Conservation (phyloP, 2,888 invertebrate genomes). For the Sminthurinus aureus region DNA sequence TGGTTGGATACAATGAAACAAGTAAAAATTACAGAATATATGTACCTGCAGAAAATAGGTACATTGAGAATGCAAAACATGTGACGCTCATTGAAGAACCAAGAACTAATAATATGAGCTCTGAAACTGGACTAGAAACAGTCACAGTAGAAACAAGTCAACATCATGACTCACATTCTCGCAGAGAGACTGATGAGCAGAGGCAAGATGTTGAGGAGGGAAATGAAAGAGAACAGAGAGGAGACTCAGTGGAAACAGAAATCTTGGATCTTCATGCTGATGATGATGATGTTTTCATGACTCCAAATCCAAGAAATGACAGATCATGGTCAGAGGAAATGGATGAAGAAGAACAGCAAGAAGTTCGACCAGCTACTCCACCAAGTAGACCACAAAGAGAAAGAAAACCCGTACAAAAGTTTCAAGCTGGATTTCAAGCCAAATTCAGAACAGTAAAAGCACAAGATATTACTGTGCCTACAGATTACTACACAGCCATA, state of each 20-base stretch:
- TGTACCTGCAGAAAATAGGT: slow-evolving; percentile 43
- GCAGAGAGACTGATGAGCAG: background rate
- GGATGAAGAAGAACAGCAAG: background rate
- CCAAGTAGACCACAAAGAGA: background rate
- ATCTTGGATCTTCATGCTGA: background rate
- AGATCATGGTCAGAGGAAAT: too few relatives aligned
- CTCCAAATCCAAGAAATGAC: background rate
- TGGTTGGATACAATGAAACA: slow-evolving; percentile 56
- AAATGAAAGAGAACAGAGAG: background rate
- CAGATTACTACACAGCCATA: background rate
- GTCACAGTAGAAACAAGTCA: background rate
- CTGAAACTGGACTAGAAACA: background rate
- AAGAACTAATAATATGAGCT: too few relatives aligned
- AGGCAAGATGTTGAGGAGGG: background rate
- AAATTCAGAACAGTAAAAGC: too few relatives aligned
- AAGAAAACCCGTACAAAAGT: background rate
- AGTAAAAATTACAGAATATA: slow-evolving; percentile 57
- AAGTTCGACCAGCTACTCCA: background rate
- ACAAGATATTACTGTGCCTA: background rate
- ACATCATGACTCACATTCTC: background rate
- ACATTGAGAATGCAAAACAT: slow-evolving; percentile 55
- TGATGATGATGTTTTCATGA: background rate
- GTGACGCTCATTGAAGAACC: slow-evolving; percentile 58
- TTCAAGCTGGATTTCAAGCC: background rate
- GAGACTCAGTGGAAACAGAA: background rate